Conservation (phyloP, 2,797 vertebrate genomes). For the Ptychadena robeensis region DNA sequence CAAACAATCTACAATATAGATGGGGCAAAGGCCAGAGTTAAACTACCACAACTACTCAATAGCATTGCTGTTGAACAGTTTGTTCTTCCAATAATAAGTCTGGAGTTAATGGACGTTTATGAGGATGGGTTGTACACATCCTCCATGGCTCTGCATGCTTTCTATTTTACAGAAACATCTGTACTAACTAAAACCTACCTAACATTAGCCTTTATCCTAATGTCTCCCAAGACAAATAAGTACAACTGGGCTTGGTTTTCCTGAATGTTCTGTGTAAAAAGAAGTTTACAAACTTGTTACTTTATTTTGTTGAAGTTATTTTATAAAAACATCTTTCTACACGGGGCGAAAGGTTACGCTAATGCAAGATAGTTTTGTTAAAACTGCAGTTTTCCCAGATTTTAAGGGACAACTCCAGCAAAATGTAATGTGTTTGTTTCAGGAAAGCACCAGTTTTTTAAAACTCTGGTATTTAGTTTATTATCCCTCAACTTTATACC, state of each 20-base stretch:
- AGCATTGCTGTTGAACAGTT: too few relatives aligned
- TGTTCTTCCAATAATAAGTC: too few relatives aligned
- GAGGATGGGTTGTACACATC: background rate
- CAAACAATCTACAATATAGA: too few relatives aligned
- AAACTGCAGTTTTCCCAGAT: background rate
- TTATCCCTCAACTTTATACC: too few relatives aligned
- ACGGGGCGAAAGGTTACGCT: background rate
- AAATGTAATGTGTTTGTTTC: background rate
- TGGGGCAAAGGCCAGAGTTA: too few relatives aligned
- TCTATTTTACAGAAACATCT: background rate
- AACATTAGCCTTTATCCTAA: background rate
- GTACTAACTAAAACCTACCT: slow-evolving; percentile 29
- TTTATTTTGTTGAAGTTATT: background rate
- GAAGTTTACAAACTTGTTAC: slow-evolving; percentile 16
- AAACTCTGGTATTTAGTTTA: too few relatives aligned
- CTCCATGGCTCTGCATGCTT: slow-evolving; percentile 35
- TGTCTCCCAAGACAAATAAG: background rate
- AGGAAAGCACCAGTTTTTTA: too few relatives aligned
- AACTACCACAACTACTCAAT: too few relatives aligned
- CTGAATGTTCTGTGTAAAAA: slow-evolving; percentile 34
- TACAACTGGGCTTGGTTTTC: background rate
- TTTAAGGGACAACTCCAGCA: background rate
- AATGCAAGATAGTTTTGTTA: background rate
- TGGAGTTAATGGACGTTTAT: background rate
- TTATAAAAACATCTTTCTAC: slow-evolving; percentile 44